Evolutionary conservation across 2,113 vertebrate species (phyloP).

Genomic region (Myrmecobius fasciatus): DNA sequence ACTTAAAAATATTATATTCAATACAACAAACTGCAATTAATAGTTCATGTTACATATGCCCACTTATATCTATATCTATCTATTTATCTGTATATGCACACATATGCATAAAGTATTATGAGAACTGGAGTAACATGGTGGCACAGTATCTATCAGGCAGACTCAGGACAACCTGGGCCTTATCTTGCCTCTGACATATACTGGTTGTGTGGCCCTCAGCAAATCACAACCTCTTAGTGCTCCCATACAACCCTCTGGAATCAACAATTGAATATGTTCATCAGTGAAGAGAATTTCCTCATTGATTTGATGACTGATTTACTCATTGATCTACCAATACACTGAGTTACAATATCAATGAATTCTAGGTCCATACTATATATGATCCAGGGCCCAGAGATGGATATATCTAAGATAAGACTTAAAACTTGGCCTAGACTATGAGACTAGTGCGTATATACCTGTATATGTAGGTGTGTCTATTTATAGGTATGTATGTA

Average conservation of each 20-base stretch:
- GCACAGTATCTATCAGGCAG: background rate
- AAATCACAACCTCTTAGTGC: background rate
- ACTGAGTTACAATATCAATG: too few relatives aligned
- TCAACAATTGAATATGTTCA: background rate
- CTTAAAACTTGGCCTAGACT: background rate
- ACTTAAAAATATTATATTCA: conserved; percentile 45
- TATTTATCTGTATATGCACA: background rate
- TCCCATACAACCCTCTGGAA: background rate
- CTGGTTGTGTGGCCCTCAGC: background rate
- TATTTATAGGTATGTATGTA: background rate
- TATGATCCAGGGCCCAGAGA: background rate
- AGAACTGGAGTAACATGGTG: background rate
- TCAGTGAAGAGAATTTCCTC: background rate
- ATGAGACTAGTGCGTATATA: background rate
- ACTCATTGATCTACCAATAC: too few relatives aligned
- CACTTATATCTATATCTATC: conserved; percentile 25
- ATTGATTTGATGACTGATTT: background rate
- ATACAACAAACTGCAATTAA: conserved; percentile 44
- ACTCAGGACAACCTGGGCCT: background rate
- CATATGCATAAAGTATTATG: background rate
- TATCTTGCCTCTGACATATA: background rate
- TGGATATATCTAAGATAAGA: background rate
- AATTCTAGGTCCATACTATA: background rate
- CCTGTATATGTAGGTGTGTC: background rate
- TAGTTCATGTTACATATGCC: conserved; percentile 5